Conservation (phyloP, 2,113 vertebrate genomes). For the Corynorhinus townsendii region DNA sequence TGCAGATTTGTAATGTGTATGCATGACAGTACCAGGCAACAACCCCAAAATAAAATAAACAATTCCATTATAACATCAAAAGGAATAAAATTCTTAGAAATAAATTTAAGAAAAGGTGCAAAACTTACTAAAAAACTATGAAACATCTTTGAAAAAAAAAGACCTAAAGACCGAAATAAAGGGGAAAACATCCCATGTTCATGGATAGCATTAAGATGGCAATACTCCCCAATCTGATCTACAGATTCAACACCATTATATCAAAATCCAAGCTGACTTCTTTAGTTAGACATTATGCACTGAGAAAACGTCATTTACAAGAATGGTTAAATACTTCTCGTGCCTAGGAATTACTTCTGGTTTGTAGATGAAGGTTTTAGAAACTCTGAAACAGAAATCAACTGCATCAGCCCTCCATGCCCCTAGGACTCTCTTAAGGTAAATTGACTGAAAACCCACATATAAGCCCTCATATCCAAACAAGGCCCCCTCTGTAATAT, state of each 20-base stretch:
- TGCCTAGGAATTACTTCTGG: not conserved
- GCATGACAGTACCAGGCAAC: not conserved
- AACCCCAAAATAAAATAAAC: not conserved
- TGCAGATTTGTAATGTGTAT: not conserved
- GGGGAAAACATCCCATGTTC: not conserved
- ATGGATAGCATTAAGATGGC: not conserved
- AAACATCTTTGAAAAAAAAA: not conserved
- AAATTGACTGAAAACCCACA: not conserved
- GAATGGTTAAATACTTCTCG: not conserved
- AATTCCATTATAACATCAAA: not conserved
- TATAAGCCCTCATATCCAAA: not conserved
- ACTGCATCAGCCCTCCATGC: not conserved
- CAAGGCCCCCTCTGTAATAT: not conserved
- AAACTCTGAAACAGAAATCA: not conserved
- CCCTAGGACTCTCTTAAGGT: not conserved
- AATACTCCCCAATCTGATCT: not conserved
- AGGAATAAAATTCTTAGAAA: not conserved
- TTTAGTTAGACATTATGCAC: not conserved
- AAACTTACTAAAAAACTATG: not conserved
- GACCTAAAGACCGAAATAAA: not conserved
- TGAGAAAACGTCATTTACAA: not conserved
- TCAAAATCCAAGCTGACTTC: not conserved
- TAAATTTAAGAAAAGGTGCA: not conserved
- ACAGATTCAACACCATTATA: not conserved
- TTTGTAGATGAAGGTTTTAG: not conserved